phyloP scores from a whole-genome alignment of 1,140 invertebrate genomes.

The Cepaea nemoralis region DNA sequence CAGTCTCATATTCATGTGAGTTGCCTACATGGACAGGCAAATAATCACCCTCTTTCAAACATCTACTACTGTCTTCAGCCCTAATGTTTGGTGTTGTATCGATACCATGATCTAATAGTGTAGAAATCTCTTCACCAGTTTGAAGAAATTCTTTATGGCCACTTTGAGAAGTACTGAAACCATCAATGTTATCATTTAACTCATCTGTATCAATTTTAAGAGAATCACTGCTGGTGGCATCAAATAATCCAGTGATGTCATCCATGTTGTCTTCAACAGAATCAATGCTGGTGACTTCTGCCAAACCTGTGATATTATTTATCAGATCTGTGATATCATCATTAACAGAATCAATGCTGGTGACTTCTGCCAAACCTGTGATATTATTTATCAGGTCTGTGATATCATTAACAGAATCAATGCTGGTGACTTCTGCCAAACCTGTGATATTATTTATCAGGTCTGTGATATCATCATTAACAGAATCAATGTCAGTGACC shows the following conservation, averaged over 20 bases:
- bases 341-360: neutral
- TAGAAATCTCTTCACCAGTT: neutral
- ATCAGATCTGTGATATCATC: neutral
- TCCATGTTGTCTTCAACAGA: neutral
- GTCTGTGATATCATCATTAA: neutral
- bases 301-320: too few relatives aligned
- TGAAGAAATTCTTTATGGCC: neutral
- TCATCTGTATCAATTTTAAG: neutral
- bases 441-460: neutral
- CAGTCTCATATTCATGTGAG: too few relatives aligned
- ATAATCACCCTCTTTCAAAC: too few relatives aligned
- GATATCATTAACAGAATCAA: neutral
- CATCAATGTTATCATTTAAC: neutral
- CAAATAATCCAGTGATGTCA: neutral
- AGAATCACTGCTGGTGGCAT: neutral
- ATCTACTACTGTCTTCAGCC: too few relatives aligned
- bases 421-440: neutral
- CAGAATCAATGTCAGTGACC: neutral
- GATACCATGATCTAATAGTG: too few relatives aligned
- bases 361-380: neutral
- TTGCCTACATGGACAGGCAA: too few relatives aligned
- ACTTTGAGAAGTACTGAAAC: neutral
- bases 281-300: neutral
- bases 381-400: neutral
- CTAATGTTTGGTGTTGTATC: too few relatives aligned